Conservation (phyloP, 2,113 vertebrate species). For the Apistogramma diplotaenia region DNA sequence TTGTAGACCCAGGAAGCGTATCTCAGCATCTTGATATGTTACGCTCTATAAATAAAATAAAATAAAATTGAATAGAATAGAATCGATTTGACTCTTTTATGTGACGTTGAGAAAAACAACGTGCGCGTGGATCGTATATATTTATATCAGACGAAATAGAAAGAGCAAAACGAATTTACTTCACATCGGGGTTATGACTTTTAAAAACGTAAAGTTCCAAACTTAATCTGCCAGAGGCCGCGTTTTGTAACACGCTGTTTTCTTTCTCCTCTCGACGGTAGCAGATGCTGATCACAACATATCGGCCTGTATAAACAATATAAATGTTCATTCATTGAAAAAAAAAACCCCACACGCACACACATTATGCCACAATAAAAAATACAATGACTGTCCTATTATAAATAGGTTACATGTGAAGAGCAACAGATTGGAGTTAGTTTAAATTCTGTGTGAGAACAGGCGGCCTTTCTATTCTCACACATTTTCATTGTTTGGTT, state of each 20-base stretch:
- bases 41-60: no score
- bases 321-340: neutral
- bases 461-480: conserved; percentile 54
- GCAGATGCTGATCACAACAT: conserved; percentile 42
- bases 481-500: conserved; percentile 53
- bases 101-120: neutral
- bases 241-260: neutral
- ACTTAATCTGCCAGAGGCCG: neutral
- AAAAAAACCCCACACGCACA: no score
- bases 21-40: no score
- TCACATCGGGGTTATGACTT: neutral
- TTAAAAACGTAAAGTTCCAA: neutral
- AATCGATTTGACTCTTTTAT: neutral
- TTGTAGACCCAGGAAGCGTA: neutral
- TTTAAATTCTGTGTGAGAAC: conserved; percentile 63
- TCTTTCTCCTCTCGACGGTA: neutral
- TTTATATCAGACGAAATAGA: neutral
- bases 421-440: conserved; percentile 56
- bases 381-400: conserved; percentile 16
- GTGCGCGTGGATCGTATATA: neutral
- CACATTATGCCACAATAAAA: neutral
- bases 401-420: conserved; percentile 58
- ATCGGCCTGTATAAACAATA: neutral
- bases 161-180: neutral
- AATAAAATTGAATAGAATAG: no score